Percentiles rank a stretch among this genome's conserved stretches.
phyloP scores from a whole-genome alignment of 2,888 invertebrate species.

The Galerucella nymphaeae region DNA sequence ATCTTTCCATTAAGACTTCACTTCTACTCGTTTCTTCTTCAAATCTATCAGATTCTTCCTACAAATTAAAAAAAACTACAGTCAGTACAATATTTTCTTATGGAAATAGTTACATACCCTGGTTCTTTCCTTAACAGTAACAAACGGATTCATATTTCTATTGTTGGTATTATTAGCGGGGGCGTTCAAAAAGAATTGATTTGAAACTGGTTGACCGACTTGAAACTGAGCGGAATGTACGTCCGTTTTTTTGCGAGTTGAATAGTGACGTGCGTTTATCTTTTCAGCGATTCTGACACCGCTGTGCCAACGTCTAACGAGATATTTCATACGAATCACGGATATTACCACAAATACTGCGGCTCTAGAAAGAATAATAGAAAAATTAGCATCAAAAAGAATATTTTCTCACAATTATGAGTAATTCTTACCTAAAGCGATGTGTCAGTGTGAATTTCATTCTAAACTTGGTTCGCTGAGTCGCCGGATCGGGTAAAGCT shows the following conservation, averaged over 20 bases:
- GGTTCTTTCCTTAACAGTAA: constrained; percentile 1
- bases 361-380: constrained; percentile 61
- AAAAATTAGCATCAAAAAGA: no score
- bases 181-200: constrained; percentile 54
- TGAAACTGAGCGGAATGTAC: constrained; percentile 54
- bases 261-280: constrained; percentile 51
- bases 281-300: constrained; percentile 70
- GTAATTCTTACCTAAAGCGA: constrained; percentile 40
- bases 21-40: constrained; percentile 14
- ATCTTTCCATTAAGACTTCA: constrained; percentile 30
- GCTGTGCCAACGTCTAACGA: constrained; percentile 73
- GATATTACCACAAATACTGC: constrained; percentile 70
- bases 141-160: constrained; percentile 31
- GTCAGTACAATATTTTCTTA: no score
- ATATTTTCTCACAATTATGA: neutral
- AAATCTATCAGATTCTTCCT: constrained; percentile 5
- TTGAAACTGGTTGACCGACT: constrained; percentile 61
- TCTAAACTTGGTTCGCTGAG: constrained; percentile 22
- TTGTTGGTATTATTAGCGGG: constrained; percentile 5
- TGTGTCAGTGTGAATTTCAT: constrained; percentile 24
- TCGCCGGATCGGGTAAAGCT: constrained; percentile 40
- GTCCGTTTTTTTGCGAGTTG: neutral
- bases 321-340: constrained; percentile 74
- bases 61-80: neutral
- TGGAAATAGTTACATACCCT: neutral